Percentiles rank a stretch among this genome's conserved stretches.
Evolutionary conservation across 1,140 invertebrate species (phyloP).

Genomic region (Propsilocerus akamusi): DNA sequence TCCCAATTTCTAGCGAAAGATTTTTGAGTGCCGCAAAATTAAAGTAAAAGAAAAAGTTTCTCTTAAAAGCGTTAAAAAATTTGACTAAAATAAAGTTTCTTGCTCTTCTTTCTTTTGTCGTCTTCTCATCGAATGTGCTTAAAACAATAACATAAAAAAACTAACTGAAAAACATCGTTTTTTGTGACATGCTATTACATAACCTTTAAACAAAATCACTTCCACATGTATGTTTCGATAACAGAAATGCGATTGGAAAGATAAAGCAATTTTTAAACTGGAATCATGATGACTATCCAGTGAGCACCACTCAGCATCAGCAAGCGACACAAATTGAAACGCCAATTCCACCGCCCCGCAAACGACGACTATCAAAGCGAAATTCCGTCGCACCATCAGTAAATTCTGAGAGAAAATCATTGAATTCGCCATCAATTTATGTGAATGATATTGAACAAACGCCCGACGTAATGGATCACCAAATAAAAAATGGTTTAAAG

Average conservation of each 20-base stretch:
- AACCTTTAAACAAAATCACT: neutral
- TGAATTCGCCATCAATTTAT: neutral
- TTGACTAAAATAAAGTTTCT: no score
- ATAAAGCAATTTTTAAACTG: neutral
- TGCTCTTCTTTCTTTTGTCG: no score
- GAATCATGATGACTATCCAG: neutral
- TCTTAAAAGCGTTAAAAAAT: no score
- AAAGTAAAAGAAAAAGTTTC: no score
- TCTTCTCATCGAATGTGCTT: no score
- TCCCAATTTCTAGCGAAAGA: no score
- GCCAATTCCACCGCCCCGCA: neutral
- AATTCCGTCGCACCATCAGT: neutral
- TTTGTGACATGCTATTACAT: no score
- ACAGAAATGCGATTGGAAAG: neutral
- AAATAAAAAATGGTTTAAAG: neutral
- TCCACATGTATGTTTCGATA: no score
- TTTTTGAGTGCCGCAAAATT: no score
- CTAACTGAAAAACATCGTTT: no score
- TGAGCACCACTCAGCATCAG: neutral
- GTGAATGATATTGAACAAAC: neutral
- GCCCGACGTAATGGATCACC: neutral
- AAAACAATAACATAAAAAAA: no score
- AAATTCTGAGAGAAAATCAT: neutral
- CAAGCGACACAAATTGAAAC: neutral
- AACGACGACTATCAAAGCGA: neutral